A percentile compares a stretch with the other conserved stretches of the same genome.
phyloP scores from a whole-genome alignment of 2,888 invertebrate genomes.

The Meghimatium bilineatum region DNA sequence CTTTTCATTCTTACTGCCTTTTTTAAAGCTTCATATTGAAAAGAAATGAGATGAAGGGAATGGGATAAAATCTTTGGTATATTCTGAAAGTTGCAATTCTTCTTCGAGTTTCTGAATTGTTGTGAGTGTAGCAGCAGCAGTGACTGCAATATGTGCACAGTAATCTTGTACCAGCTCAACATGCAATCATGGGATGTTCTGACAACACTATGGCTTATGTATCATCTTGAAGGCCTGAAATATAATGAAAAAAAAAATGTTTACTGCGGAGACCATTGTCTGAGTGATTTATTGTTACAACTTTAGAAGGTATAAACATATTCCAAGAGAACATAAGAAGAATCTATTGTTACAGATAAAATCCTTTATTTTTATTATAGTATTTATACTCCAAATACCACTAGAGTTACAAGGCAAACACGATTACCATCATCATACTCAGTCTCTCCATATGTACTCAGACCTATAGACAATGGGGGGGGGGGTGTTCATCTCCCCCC shows the following conservation, averaged over 20 bases:
- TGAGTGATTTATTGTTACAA: too few species aligned
- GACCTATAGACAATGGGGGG: too few species aligned
- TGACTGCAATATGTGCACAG: neutral
- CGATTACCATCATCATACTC: too few species aligned
- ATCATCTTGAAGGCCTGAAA: conserved; percentile 64
- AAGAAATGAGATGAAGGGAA: neutral
- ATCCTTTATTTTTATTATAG: too few species aligned
- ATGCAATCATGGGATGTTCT: neutral
- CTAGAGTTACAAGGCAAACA: too few species aligned
- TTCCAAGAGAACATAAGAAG: too few species aligned
- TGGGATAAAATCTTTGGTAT: neutral
- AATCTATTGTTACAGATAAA: too few species aligned
- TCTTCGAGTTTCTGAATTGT: neutral
- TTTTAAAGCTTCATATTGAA: neutral
- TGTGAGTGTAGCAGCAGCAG: neutral
- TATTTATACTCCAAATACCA: too few species aligned
- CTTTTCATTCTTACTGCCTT: neutral
- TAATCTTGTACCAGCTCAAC: neutral
- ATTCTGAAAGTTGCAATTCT: neutral
- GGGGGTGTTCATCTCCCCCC: too few species aligned
- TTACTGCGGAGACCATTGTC: neutral
- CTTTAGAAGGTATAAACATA: too few species aligned
- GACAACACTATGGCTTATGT: conserved; percentile 52
- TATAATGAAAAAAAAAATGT: neutral
- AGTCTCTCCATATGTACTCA: too few species aligned